These are phyloP conservation scores for Apaloderma vittatum DNA, from an alignment of 2,113 vertebrate species.

Conservation along the genomic window DNA sequence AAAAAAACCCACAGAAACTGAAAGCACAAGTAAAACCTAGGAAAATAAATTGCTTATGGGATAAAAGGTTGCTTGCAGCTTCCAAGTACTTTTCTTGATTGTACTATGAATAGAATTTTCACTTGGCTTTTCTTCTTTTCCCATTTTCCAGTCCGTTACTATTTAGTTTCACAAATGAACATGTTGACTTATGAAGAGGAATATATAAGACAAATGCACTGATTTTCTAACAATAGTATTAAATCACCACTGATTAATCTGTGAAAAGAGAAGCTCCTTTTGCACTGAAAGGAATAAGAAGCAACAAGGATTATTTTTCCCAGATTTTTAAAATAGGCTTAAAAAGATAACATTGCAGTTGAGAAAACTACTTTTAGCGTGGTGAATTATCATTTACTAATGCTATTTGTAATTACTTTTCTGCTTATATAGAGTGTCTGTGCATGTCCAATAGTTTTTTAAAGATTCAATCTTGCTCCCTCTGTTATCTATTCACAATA, in stretches of 20 bases:
- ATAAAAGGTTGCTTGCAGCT: background rate
- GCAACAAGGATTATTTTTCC: background rate
- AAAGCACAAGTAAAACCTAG: background rate
- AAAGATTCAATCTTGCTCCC: background rate
- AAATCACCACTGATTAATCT: conserved; percentile 30
- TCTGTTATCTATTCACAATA: background rate
- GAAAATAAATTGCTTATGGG: background rate
- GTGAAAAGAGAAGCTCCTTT: background rate
- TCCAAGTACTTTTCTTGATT: background rate
- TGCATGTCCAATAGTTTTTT: background rate
- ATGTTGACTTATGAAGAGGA: background rate
- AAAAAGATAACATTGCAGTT: background rate
- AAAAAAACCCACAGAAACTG: background rate
- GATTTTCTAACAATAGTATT: conserved; percentile 18
- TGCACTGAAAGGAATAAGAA: background rate
- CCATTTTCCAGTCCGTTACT: background rate
- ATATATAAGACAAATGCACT: conserved; percentile 8
- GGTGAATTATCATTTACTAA: background rate
- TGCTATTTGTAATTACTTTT: background rate
- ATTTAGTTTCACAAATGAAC: background rate
- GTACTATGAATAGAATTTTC: background rate
- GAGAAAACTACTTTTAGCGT: background rate
- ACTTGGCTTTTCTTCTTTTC: background rate
- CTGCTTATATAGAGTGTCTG: background rate
- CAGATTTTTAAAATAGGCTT: background rate